Conservation (phyloP, 2,797 vertebrate species). For the Sebastes baramenuke region DNA sequence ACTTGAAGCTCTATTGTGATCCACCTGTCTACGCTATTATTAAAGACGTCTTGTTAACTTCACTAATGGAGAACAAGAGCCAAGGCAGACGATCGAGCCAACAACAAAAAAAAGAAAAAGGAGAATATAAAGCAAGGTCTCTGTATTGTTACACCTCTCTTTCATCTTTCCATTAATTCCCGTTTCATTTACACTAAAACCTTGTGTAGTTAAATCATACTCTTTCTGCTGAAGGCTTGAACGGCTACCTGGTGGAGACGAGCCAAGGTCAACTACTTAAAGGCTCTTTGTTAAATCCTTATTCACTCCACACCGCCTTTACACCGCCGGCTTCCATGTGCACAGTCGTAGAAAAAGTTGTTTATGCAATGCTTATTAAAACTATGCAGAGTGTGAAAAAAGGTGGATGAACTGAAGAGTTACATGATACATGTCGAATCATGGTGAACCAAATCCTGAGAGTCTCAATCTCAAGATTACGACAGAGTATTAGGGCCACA, state of each 20-base stretch:
- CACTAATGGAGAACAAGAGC: slow-evolving; percentile 18
- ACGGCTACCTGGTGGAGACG: slow-evolving; percentile 26
- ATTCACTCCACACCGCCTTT: background rate
- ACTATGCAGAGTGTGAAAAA: background rate
- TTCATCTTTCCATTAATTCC: slow-evolving; percentile 32
- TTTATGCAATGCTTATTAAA: background rate
- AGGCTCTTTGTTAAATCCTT: slow-evolving; percentile 7
- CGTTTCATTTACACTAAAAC: slow-evolving; percentile 29
- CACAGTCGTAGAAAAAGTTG: background rate
- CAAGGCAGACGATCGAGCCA: slow-evolving; percentile 12
- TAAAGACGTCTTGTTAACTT: slow-evolving; percentile 30
- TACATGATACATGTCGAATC: background rate
- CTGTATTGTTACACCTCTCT: slow-evolving; percentile 11
- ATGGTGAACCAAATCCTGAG: background rate
- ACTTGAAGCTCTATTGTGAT: slow-evolving; percentile 9
- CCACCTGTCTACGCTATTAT: slow-evolving; percentile 21
- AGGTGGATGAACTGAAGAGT: background rate
- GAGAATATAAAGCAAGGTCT: background rate
- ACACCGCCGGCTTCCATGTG: background rate
- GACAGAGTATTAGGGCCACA: background rate
- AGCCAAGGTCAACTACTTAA: slow-evolving; percentile 37
- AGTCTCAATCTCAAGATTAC: background rate
- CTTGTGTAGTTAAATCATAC: slow-evolving; percentile 7
- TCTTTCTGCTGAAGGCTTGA: slow-evolving; percentile 22
- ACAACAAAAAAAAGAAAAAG: slow-evolving; percentile 14